Evolutionary conservation across 2,797 vertebrate species (phyloP), one percentile per base, ranked within the genome.

Genomic region (Sylvilagus floridanus): DNA sequence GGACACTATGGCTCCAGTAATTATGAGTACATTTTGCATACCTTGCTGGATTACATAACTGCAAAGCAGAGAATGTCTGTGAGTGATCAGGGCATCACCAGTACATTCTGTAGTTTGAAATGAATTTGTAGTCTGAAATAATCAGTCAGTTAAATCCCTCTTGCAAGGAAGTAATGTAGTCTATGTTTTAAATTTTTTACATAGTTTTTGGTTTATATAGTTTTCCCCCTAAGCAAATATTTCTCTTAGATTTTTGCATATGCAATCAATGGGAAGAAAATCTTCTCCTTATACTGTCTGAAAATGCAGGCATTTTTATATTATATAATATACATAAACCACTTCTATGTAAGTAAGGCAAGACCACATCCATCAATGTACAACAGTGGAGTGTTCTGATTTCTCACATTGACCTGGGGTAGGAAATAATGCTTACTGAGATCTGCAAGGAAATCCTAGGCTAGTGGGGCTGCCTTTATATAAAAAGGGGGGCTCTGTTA

Each of bases 111-210:
- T 57, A 21, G 1, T 84, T 78, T 81, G 19, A 84, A 71, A 81
- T 65, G 35, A 91, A 85, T 86, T 66, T 71, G 14, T 71, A 52
- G 60, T 82, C 63, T 89, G 69, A 91, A 91, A 52, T 66, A 13
- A 79, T 52, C n/a, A 1, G 17, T 68, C 42, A 57, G 12, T 60
- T 69, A 76, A 84, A 76, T 82, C 4, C 26, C 60, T 65, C n/a
- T 63, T 83, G 24, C 63, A 32, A 24, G 84, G 30, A 78, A 88
- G 24, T 66, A 78, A 84, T 12, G 5, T 28, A 71, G 66, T 24
- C 32, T 54, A 30, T 24, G 19, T 50, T 63, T 88, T n/a, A 91
- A 76, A 54, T 71, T 66, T 71, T 66, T 50, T 63, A 30, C 37
- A 54, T 19, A 83, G 14, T 7, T 66, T 88, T 35, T 52, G 35